These are phyloP conservation scores for Drosophila rufa DNA, from an alignment of 1,140 invertebrate species.

Conservation along the genomic window DNA sequence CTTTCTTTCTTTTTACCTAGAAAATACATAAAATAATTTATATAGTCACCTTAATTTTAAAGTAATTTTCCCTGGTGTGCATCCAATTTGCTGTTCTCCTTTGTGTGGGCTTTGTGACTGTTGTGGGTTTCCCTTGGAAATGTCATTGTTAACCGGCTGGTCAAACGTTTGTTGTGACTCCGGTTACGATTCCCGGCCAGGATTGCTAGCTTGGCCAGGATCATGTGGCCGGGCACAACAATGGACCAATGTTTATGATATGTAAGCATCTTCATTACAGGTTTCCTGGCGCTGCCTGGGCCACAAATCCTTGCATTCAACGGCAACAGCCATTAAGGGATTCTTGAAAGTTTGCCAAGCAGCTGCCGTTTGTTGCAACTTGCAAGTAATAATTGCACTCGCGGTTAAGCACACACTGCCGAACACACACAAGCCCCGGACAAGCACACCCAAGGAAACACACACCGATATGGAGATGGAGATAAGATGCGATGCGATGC, in stretches of 20 bases:
- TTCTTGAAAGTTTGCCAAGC: conserved; percentile 38
- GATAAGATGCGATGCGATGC: conserved; percentile 25
- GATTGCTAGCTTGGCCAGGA: conserved; percentile 6
- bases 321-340: conserved; percentile 28
- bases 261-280: conserved; percentile 42
- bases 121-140: conserved; percentile 35
- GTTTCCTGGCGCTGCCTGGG: conserved; percentile 21
- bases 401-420: conserved; percentile 45
- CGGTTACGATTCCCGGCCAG: conserved; percentile 1
- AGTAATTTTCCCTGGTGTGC: background rate
- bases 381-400: conserved; percentile 73
- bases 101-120: conserved; percentile 28
- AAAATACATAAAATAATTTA: background rate
- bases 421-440: background rate
- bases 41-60: background rate
- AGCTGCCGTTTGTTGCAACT: conserved; percentile 65
- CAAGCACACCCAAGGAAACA: conserved; percentile 4
- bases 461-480: conserved; percentile 9
- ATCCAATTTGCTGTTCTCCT: conserved; percentile 10
- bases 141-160: conserved; percentile 42
- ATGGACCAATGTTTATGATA: conserved; percentile 47
- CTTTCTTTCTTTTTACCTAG: no score
- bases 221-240: conserved; percentile 31
- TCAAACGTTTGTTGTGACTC: conserved; percentile 35
- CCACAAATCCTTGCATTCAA: conserved; percentile 32